A percentile compares a stretch with the other conserved stretches of the same genome.
Evolutionary conservation across 2,888 invertebrate genomes (phyloP).

Genomic region (Eucera pruinosa): DNA sequence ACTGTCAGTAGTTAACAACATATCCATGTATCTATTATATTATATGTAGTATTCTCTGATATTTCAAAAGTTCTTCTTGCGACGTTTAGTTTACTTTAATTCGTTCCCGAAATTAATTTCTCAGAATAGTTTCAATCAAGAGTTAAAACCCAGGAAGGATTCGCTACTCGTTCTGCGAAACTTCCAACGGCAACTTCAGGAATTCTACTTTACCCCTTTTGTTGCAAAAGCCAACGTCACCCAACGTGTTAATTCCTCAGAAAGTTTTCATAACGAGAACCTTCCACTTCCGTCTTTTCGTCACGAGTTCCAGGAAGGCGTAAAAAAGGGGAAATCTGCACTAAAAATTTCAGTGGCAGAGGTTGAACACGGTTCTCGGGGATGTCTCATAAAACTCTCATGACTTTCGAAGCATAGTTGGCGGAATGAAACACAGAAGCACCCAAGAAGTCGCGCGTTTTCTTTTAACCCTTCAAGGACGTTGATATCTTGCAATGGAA

Average conservation of each 20-base stretch:
- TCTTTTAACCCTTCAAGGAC: too few species aligned
- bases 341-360: slow-evolving; percentile 17
- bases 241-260: slow-evolving; percentile 34
- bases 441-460: background rate
- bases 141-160: background rate
- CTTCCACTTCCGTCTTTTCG: background rate
- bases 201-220: background rate
- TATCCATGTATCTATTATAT: background rate
- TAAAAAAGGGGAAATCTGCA: background rate
- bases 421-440: background rate
- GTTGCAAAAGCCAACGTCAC: background rate
- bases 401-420: background rate
- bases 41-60: too few species aligned
- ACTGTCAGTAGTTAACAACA: background rate
- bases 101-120: background rate
- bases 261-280: slow-evolving; percentile 32
- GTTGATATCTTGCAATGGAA: too few species aligned
- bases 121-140: background rate
- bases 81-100: background rate
- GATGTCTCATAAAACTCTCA: slow-evolving; percentile 26
- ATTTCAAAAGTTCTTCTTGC: too few species aligned
- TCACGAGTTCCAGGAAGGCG: background rate
- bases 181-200: background rate
- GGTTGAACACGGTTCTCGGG: slow-evolving; percentile 6
- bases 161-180: background rate